Conservation (phyloP, 2,888 invertebrate species). For the Lypha dubia region DNA sequence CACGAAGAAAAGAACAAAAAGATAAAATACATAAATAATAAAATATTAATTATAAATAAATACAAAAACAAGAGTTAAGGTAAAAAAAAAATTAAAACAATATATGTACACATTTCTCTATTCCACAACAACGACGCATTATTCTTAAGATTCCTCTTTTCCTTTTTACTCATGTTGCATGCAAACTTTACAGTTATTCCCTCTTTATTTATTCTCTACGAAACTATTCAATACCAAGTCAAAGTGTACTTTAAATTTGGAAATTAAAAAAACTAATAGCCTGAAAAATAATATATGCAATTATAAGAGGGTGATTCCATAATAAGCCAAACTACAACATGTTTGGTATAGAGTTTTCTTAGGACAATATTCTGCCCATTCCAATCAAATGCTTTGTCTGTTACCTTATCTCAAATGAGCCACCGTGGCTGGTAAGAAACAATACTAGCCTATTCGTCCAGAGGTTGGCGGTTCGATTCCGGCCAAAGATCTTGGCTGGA, state of each 20-base stretch:
- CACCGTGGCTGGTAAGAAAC: too few species aligned
- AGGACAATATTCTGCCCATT: too few species aligned
- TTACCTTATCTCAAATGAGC: too few species aligned
- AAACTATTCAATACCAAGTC: not conserved
- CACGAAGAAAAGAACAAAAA: not conserved
- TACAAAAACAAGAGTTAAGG: slow-evolving; percentile 2
- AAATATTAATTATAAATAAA: not conserved
- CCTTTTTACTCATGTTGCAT: slow-evolving; percentile 37
- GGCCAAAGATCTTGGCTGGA: too few species aligned
- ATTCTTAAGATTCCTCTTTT: slow-evolving; percentile 53
- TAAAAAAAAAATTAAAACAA: slow-evolving; percentile 5
- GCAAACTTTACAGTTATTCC: not conserved
- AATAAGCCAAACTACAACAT: too few species aligned
- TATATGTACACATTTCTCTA: slow-evolving; percentile 63
- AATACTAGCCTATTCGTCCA: too few species aligned
- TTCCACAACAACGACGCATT: slow-evolving; percentile 67
- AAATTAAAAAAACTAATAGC: not conserved
- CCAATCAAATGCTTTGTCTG: too few species aligned
- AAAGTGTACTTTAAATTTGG: not conserved
- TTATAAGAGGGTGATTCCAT: too few species aligned
- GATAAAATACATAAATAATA: not conserved
- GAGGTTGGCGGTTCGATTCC: too few species aligned
- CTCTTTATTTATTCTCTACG: not conserved
- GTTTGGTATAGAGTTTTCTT: too few species aligned
- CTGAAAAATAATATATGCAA: too few species aligned